Conservation (phyloP, 2,888 invertebrate species). For the Timandra comae region DNA sequence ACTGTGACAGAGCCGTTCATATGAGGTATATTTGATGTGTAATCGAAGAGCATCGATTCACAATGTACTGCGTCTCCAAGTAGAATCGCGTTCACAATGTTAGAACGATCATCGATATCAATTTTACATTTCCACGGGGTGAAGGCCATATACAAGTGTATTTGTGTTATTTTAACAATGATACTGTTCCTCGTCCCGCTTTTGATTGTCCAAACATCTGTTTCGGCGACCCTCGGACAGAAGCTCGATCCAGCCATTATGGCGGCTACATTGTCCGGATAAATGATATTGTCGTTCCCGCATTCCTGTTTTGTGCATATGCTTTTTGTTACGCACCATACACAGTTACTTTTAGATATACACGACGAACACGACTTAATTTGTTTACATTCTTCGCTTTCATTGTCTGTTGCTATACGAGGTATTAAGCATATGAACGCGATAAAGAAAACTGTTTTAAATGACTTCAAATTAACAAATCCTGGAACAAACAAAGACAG, state of each 20-base stretch:
- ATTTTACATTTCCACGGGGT: slow-evolving; percentile 59
- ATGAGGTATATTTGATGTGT: slow-evolving; percentile 35
- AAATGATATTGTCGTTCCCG: slow-evolving; percentile 59
- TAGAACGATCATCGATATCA: slow-evolving; percentile 29
- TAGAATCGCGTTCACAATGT: slow-evolving; percentile 36
- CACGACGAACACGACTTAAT: slow-evolving; percentile 46
- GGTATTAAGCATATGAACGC: too few species aligned
- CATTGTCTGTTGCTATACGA: too few species aligned
- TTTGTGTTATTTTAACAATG: slow-evolving; percentile 51
- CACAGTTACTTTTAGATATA: slow-evolving; percentile 40
- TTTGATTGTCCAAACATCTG: slow-evolving; percentile 35
- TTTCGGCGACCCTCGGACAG: slow-evolving; percentile 46
- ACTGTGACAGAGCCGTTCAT: slow-evolving; percentile 42
- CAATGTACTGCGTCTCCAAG: slow-evolving; percentile 48
- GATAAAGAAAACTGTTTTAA: too few species aligned
- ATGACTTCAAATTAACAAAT: too few species aligned
- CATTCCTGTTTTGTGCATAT: slow-evolving; percentile 52
- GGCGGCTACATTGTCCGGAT: slow-evolving; percentile 39
- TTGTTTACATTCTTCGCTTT: slow-evolving; percentile 27
- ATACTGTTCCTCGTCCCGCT: slow-evolving; percentile 42
- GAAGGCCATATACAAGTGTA: slow-evolving; percentile 59
- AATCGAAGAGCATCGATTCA: slow-evolving; percentile 40
- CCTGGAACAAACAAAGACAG: too few species aligned
- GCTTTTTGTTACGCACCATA: slow-evolving; percentile 60
- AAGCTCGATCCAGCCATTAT: slow-evolving; percentile 53